Base-by-base conservation (phyloP, 2,113 vertebrate genomes). In the Nipponia nippon region DNA sequence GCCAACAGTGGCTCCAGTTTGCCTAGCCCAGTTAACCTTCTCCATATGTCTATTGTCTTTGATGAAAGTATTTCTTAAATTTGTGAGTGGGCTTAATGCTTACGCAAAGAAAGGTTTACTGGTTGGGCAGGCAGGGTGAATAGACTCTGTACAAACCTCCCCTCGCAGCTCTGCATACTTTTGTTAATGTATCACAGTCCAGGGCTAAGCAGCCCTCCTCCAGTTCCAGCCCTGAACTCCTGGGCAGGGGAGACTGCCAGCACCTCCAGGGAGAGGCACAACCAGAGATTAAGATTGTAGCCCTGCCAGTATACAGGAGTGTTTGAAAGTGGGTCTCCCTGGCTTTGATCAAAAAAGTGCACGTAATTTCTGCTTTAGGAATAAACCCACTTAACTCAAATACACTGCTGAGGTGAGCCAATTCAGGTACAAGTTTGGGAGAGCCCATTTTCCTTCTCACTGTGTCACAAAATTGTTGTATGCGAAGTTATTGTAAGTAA, bases 21-120 rank as follows among this genome's bases (percentile, higher is more conserved):
- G 93, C 83, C 95, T 86, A 94, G 89, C 52, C 89, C 87, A 79
- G 63, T 65, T 97, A 97, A 97, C 80, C 65, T 93, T 93, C 93
- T 96, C 96, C 97, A 93, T 90, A 96, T 97, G 97, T 85, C 84
- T 86, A 34, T 34, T 83, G 83, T 72, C 91, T 97, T 90, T 96
- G 69, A 94, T 94, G 55, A 49, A 61, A 93, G 38, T 55, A 71
- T 79, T 95, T 87, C 77, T 95, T 73, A 81, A 89, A 83, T 81
- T 82, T 80, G 44, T 66, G 87, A 95, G 73, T n/a, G 38, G 55
- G 34, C 62, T 90, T 91, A 78, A 75, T 10, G 32, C 63, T 94
- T 53, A 89, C 3, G 2, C 87, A 96, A 94, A 76, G 52, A 85
- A 97, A 91, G 87, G 83, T 95, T 96, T 95, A 81, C 67, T 94